These are phyloP conservation scores for Gouania willdenowi DNA, from an alignment of 2,797 vertebrate genomes.

Conservation along the genomic window DNA sequence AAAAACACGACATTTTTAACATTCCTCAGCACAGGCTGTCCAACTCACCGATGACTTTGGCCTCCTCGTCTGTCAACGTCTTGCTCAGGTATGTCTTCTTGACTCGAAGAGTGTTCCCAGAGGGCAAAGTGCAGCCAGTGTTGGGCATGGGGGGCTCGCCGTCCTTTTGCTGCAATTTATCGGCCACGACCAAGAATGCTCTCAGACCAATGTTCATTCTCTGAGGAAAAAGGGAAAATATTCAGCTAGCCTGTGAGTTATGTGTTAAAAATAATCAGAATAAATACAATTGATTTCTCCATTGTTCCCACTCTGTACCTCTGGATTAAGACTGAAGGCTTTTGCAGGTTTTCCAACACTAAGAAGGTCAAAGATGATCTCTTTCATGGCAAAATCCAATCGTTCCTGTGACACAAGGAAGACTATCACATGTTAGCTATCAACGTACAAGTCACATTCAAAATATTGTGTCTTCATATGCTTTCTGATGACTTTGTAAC, in stretches of 20 bases:
- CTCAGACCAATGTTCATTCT: slow-evolving; percentile 98
- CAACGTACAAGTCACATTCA: background rate
- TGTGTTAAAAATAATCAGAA: no score
- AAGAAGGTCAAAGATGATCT: slow-evolving; percentile 82
- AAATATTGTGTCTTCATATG: background rate
- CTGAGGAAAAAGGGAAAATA: slow-evolving; percentile 64
- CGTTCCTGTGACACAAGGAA: slow-evolving; percentile 65
- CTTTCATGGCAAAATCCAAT: slow-evolving; percentile 83
- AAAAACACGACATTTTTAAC: background rate
- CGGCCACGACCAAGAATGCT: slow-evolving; percentile 95
- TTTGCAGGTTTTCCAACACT: slow-evolving; percentile 79
- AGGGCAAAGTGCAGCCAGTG: slow-evolving; percentile 92
- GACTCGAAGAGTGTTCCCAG: slow-evolving; percentile 92
- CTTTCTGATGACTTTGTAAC: background rate
- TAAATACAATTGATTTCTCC: no score
- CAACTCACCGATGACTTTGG: slow-evolving; percentile 92
- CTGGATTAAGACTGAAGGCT: slow-evolving; percentile 82
- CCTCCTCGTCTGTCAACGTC: slow-evolving; percentile 95
- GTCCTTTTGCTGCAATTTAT: slow-evolving; percentile 96
- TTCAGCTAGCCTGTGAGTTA: background rate
- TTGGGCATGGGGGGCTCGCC: slow-evolving; percentile 98
- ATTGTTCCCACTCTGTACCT: no score
- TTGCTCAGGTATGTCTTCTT: slow-evolving; percentile 98
- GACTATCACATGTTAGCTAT: background rate
- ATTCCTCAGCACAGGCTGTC: background rate